A percentile compares a stretch with the other conserved stretches of the same genome.
These are phyloP conservation scores for Odobenus rosmarus DNA, from an alignment of 2,113 vertebrate genomes.

Conservation along the genomic window DNA sequence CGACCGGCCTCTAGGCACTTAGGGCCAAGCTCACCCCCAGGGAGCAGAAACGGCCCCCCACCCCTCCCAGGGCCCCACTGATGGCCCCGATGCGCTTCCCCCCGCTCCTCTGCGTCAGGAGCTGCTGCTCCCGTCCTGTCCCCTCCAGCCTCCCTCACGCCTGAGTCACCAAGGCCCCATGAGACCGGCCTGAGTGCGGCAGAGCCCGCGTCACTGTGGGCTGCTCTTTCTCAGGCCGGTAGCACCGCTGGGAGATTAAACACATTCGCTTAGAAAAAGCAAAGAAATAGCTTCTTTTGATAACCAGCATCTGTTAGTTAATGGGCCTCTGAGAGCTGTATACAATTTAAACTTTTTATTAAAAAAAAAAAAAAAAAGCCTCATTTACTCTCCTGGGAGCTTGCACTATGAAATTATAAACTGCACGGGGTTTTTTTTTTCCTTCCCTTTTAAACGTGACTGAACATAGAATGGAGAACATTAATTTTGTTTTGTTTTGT, in stretches of 20 bases:
- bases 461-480: constrained; percentile 43
- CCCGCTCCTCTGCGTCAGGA: neutral
- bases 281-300: constrained; percentile 67
- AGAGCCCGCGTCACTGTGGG: neutral
- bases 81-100: neutral
- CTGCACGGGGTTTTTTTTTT: neutral
- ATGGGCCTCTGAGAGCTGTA: constrained; percentile 69
- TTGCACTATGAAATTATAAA: constrained; percentile 62
- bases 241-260: constrained; percentile 35
- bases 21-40: neutral
- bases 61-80: neutral
- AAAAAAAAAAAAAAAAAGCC: constrained; percentile 67
- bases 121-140: neutral
- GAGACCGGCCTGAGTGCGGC: neutral
- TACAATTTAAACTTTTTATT: constrained; percentile 79
- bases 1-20: neutral
- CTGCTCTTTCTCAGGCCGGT: neutral
- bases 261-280: constrained; percentile 40
- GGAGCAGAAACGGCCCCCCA: neutral
- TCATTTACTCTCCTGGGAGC: constrained; percentile 69
- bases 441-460: neutral
- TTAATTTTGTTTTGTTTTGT: constrained; percentile 67
- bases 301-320: constrained; percentile 72
- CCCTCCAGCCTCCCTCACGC: neutral
- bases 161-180: neutral